Percentiles rank a stretch among this genome's conserved stretches.
These are phyloP conservation scores for Bubo bubo DNA, from an alignment of 2,113 vertebrate genomes.

Conservation along the genomic window DNA sequence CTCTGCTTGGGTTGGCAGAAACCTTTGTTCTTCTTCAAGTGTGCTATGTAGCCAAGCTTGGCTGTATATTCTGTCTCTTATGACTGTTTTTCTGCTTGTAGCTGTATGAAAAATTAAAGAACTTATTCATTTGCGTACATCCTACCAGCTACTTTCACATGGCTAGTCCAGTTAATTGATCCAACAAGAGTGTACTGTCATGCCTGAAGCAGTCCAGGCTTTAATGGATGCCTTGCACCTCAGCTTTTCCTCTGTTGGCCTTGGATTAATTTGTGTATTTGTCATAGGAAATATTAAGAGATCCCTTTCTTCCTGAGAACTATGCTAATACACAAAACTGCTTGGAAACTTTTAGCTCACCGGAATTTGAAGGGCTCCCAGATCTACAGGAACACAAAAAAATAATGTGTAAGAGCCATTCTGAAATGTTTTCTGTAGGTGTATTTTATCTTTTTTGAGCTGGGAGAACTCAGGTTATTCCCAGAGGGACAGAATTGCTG, in stretches of 20 bases:
- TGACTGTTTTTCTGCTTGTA: conserved; percentile 6
- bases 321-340: not conserved
- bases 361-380: not conserved
- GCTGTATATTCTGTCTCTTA: not conserved
- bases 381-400: not conserved
- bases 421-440: not conserved
- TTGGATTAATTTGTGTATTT: conserved; percentile 13
- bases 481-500: not conserved
- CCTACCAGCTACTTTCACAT: conserved; percentile 38
- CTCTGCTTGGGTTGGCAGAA: not conserved
- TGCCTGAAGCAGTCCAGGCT: conserved; percentile 26
- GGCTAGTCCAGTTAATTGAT: conserved; percentile 49
- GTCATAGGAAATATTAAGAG: not conserved
- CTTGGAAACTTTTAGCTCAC: not conserved
- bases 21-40: not conserved
- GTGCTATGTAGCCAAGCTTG: not conserved
- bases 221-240: not conserved
- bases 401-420: accelerated
- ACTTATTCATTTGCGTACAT: conserved; percentile 13
- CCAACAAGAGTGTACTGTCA: not conserved
- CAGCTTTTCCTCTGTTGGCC: not conserved
- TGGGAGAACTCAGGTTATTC: not conserved
- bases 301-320: not conserved
- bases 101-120: conserved; percentile 39
- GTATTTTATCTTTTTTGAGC: not conserved